Percentiles rank a stretch among this genome's conserved stretches.
phyloP scores from a whole-genome alignment of 2,797 vertebrate genomes.

The Hapalemur alaotrensis region DNA sequence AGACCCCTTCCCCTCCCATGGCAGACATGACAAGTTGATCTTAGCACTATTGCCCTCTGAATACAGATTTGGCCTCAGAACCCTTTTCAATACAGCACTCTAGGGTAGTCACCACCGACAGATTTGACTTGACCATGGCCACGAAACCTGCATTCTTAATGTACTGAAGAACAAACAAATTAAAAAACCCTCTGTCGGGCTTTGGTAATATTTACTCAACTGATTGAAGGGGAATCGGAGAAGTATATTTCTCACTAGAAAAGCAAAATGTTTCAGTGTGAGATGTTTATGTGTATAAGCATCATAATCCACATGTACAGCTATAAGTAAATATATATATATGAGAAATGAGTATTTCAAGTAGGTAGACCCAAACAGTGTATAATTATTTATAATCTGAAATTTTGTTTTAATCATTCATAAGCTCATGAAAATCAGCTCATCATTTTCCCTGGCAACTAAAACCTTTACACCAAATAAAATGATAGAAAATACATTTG shows the following conservation, averaged over 20 bases:
- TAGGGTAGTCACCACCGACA: not conserved
- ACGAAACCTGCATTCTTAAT: not conserved
- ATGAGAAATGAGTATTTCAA: not conserved
- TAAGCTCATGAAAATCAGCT: not conserved
- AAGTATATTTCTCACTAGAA: not conserved
- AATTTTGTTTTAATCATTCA: constrained; percentile 3
- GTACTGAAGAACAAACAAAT: not conserved
- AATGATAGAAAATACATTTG: not conserved
- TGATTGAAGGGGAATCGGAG: not conserved
- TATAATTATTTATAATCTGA: not conserved
- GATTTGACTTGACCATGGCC: not conserved
- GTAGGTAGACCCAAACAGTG: not conserved
- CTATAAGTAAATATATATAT: not conserved
- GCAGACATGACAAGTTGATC: not conserved
- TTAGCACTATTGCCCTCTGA: not conserved
- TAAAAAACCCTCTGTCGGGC: not conserved
- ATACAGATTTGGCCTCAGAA: not conserved
- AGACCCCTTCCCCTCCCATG: not conserved
- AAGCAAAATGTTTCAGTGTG: not conserved
- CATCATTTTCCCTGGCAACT: not conserved
- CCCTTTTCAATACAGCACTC: not conserved
- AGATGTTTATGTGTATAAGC: not conserved
- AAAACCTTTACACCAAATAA: not conserved
- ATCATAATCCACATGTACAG: not conserved
- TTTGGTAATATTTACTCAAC: not conserved